These are phyloP conservation scores for Oceanites oceanicus DNA, from an alignment of 2,113 vertebrate species.

Conservation along the genomic window DNA sequence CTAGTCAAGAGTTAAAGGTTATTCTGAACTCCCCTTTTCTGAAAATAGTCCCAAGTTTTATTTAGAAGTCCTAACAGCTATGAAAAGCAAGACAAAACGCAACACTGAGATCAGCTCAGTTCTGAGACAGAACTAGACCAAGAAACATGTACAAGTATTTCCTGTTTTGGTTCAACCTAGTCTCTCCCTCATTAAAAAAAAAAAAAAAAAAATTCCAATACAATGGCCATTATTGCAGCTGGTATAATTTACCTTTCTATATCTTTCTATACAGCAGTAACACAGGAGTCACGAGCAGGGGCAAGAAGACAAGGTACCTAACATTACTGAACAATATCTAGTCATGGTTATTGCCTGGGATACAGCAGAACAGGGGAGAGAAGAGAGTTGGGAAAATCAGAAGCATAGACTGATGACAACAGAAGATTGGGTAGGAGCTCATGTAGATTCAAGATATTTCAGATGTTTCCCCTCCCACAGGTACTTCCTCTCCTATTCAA, in stretches of 20 bases:
- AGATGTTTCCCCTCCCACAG: background rate
- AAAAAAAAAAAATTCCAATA: too few species aligned
- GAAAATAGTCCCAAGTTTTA: background rate
- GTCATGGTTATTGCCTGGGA: background rate
- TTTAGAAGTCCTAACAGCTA: background rate
- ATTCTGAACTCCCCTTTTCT: background rate
- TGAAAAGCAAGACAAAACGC: background rate
- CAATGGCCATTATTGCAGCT: background rate
- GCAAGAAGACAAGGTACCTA: background rate
- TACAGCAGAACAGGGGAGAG: background rate
- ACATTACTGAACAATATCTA: background rate
- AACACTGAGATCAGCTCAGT: background rate
- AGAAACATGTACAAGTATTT: background rate
- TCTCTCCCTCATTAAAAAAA: background rate
- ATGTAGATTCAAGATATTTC: background rate
- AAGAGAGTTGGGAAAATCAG: background rate
- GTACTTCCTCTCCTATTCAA: background rate
- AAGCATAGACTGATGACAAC: background rate
- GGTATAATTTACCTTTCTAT: background rate
- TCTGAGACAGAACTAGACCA: background rate
- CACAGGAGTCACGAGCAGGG: background rate
- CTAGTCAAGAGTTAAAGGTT: background rate
- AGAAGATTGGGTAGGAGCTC: background rate
- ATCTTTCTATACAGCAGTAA: background rate
- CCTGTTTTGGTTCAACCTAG: background rate